Percentiles rank a stretch among this genome's conserved stretches.
Conservation (phyloP, 30 jellyfish, hydroid and myxozoan genomes). For the Rhopilema esculentum region DNA sequence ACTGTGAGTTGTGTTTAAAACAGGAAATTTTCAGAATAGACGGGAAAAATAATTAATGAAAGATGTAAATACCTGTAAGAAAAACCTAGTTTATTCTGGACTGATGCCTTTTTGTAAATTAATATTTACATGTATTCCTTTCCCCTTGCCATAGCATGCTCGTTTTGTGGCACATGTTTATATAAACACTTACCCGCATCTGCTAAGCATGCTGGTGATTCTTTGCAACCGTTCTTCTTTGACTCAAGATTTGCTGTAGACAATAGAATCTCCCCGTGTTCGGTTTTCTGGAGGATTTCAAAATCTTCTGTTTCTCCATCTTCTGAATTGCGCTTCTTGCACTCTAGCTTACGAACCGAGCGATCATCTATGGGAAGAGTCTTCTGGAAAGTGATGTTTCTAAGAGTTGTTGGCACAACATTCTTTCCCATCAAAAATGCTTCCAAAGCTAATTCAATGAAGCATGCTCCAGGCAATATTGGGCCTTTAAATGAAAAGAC, state of each 20-base stretch:
- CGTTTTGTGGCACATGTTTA: not conserved
- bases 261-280: slow-evolving; percentile 18
- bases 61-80: too few species aligned
- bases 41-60: too few species aligned
- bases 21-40: too few species aligned
- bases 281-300: not conserved
- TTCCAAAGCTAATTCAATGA: slow-evolving; percentile 35
- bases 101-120: too few species aligned
- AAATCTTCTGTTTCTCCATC: not conserved
- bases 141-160: too few species aligned
- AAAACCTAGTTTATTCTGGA: too few species aligned
- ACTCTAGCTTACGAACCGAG: not conserved
- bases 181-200: not conserved
- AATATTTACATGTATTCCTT: too few species aligned
- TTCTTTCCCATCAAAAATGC: slow-evolving; percentile 18
- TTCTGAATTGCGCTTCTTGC: not conserved
- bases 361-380: slow-evolving; percentile 12
- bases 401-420: not conserved
- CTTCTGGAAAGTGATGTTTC: slow-evolving; percentile 5
- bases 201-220: not conserved
- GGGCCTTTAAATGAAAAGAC: not conserved
- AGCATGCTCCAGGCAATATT: slow-evolving; percentile 37
- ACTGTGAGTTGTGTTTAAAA: too few species aligned
- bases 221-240: not conserved
- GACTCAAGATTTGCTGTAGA: slow-evolving; percentile 1